Conservation (phyloP, 2,888 invertebrate genomes). For the Tetramorium bicarinatum region DNA sequence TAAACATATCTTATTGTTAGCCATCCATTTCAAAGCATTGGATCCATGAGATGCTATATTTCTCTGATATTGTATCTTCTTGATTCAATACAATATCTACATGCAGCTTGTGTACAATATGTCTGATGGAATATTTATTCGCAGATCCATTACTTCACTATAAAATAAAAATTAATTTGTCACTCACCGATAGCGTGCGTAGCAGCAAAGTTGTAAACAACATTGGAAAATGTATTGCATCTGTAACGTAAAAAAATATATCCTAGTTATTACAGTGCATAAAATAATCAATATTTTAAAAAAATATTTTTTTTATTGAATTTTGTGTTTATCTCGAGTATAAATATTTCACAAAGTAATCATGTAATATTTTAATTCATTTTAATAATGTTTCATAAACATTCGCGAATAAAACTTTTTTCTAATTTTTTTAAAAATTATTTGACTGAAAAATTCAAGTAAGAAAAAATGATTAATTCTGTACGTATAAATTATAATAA, state of each 20-base stretch:
- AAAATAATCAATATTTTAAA: background rate
- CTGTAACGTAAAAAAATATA: background rate
- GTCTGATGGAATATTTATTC: background rate
- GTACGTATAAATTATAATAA: no score
- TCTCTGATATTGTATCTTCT: background rate
- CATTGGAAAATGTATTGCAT: background rate
- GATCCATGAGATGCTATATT: background rate
- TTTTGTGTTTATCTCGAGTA: background rate
- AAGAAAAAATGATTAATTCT: background rate
- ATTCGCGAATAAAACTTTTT: background rate
- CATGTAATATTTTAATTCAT: background rate
- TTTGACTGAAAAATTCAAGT: background rate
- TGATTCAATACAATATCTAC: background rate
- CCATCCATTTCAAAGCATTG: background rate
- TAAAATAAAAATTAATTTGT: background rate
- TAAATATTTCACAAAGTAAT: background rate
- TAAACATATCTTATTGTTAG: background rate
- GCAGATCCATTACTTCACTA: background rate
- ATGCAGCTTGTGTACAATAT: background rate
- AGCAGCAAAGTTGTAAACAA: background rate
- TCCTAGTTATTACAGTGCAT: background rate
- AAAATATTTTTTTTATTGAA: background rate
- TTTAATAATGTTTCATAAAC: background rate
- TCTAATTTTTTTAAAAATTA: no score
- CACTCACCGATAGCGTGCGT: background rate